Conservation (phyloP, 1,140 invertebrate genomes). For the Arctopsyche grandis region DNA sequence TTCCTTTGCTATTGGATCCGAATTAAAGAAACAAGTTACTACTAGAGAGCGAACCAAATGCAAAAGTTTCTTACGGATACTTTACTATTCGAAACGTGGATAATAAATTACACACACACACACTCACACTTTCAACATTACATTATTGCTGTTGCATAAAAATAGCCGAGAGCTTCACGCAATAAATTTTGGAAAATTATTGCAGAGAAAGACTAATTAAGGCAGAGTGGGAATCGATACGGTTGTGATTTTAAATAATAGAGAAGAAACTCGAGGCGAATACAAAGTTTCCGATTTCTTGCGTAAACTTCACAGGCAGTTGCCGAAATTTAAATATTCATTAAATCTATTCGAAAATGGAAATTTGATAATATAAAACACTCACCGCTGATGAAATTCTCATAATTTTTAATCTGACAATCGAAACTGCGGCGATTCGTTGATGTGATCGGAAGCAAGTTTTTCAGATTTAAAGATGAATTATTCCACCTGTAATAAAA, state of each 20-base stretch:
- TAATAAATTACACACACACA: conserved; percentile 12
- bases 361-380: neutral
- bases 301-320: too few species aligned
- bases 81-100: neutral
- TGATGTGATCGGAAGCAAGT: neutral
- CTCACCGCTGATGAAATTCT: neutral
- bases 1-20: neutral
- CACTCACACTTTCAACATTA: neutral
- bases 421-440: neutral
- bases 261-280: neutral
- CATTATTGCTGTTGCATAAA: too few species aligned
- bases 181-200: too few species aligned
- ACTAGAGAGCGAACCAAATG: neutral
- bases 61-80: neutral
- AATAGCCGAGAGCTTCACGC: too few species aligned
- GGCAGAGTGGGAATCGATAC: neutral
- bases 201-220: neutral
- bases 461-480: too few species aligned
- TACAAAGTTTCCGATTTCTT: neutral
- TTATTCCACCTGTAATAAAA: too few species aligned
- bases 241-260: neutral
- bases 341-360: too few species aligned
- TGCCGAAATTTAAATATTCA: too few species aligned
- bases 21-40: conserved; percentile 8
- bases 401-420: neutral